A percentile compares a stretch with the other conserved stretches of the same genome.
phyloP scores from a whole-genome alignment of 2,113 vertebrate species.

The Sisor rabdophorus region DNA sequence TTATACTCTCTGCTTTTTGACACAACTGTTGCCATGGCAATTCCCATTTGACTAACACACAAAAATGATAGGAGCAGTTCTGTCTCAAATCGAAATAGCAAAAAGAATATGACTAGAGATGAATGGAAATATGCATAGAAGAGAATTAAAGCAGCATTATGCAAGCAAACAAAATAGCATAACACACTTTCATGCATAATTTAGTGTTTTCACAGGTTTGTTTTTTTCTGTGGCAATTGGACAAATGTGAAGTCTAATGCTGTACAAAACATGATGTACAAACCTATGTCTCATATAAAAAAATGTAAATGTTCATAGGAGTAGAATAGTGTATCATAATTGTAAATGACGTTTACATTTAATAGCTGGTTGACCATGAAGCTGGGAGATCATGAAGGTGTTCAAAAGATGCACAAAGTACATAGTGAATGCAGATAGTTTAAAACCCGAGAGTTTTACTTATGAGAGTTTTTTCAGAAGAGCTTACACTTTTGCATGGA shows the following conservation, averaged over 20 bases:
- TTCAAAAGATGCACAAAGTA: too few species aligned
- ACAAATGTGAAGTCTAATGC: background rate
- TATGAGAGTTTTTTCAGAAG: too few species aligned
- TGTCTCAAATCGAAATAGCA: background rate
- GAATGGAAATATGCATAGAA: background rate
- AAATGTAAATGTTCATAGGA: background rate
- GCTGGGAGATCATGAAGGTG: too few species aligned
- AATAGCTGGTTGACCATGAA: too few species aligned
- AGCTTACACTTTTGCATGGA: too few species aligned
- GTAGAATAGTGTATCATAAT: background rate
- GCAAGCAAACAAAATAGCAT: background rate
- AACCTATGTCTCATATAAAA: background rate
- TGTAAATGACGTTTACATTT: background rate
- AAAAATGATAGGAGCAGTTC: conserved; percentile 13
- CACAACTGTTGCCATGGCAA: conserved; percentile 36
- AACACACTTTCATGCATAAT: conserved; percentile 28
- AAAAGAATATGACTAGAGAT: background rate
- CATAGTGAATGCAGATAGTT: too few species aligned
- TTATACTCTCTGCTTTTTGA: conserved; percentile 22
- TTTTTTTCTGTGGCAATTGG: background rate
- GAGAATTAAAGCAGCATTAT: background rate
- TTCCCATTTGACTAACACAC: conserved; percentile 7
- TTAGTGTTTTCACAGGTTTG: conserved; percentile 23
- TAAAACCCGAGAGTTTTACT: too few species aligned
- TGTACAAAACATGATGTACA: conserved; percentile 20